Percentiles rank a stretch among this genome's conserved stretches.
These are phyloP conservation scores for Drosophila biarmipes DNA, from an alignment of 1,140 invertebrate species.

Conservation along the genomic window DNA sequence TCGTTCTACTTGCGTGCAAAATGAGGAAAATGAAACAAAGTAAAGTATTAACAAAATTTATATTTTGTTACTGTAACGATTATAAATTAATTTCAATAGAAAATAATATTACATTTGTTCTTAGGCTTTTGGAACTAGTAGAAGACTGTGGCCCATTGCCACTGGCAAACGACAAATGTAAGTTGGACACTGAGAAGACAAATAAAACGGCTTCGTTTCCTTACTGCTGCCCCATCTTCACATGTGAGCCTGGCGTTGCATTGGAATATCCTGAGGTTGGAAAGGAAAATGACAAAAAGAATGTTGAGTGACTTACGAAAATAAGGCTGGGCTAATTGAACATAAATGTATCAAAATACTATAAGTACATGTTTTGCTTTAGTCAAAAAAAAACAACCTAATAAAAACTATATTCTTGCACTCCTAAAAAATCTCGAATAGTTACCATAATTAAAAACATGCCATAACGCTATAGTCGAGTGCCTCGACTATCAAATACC, in stretches of 20 bases:
- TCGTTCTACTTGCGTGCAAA: constrained; percentile 92
- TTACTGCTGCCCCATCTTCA: constrained; percentile 92
- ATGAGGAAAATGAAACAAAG: constrained; percentile 88
- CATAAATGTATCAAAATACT: not conserved
- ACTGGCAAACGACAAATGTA: constrained; percentile 93
- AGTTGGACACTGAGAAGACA: constrained; percentile 92
- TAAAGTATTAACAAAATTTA: constrained; percentile 15
- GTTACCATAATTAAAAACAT: no score
- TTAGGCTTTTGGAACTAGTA: constrained; percentile 91
- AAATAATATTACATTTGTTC: not conserved
- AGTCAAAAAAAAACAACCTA: not conserved
- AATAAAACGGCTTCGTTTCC: constrained; percentile 95
- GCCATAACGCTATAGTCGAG: no score
- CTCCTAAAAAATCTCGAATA: no score
- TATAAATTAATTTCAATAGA: not conserved
- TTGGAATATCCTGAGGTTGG: constrained; percentile 94
- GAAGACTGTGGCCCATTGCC: constrained; percentile 95
- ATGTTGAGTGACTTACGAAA: constrained; percentile 12
- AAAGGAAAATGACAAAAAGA: constrained; percentile 85
- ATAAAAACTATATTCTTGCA: not conserved
- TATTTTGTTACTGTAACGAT: no score
- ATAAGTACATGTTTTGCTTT: constrained; percentile 25
- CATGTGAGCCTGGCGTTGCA: constrained; percentile 92
- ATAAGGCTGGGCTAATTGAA: not conserved
- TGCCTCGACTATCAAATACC: no score